phyloP scores from a whole-genome alignment of 2,888 invertebrate genomes.

The Cosmia trapezina region DNA sequence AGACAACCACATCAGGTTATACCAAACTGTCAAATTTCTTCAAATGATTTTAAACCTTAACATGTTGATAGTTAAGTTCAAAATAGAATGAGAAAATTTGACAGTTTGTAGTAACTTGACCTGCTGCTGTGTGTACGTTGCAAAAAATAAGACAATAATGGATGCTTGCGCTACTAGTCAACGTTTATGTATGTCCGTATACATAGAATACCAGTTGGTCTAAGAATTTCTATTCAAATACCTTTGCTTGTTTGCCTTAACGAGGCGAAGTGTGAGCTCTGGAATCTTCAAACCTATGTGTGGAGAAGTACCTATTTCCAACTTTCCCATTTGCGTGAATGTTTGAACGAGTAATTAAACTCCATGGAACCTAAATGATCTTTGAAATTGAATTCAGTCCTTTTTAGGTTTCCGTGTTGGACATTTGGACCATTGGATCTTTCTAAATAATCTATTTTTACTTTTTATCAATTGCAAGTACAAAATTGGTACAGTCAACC shows the following conservation, averaged over 20 bases:
- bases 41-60: no score
- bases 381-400: not conserved
- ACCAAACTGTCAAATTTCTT: no score
- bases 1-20: no score
- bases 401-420: not conserved
- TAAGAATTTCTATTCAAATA: slow-evolving; percentile 31
- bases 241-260: slow-evolving; percentile 10
- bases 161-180: slow-evolving; percentile 9
- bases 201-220: slow-evolving; percentile 6
- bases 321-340: slow-evolving; percentile 5
- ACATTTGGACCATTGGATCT: not conserved
- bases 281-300: slow-evolving; percentile 16
- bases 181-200: not conserved
- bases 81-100: no score
- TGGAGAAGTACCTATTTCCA: slow-evolving; percentile 8
- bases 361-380: not conserved
- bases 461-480: not conserved
- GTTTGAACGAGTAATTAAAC: slow-evolving; percentile 8
- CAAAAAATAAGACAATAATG: not conserved
- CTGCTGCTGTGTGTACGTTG: no score
- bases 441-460: not conserved
- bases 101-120: no score
- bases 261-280: not conserved
- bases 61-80: no score
- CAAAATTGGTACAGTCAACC: not conserved